Conservation (phyloP, 1,140 invertebrate species). For the Coelopa frigida region DNA sequence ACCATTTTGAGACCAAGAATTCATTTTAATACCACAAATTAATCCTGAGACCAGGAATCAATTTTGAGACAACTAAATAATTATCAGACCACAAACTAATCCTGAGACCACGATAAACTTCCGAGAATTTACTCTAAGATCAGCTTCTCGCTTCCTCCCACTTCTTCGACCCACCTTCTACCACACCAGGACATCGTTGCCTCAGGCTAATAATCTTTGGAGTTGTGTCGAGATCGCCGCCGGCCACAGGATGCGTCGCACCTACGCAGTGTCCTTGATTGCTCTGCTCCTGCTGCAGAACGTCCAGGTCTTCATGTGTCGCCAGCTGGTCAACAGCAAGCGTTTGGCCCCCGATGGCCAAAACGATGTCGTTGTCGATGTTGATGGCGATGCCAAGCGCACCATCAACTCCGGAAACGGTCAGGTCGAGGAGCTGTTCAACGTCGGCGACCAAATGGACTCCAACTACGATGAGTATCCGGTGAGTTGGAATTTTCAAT, state of each 20-base stretch:
- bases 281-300: conserved; percentile 28
- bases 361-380: background rate
- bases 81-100: background rate
- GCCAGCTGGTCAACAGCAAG: conserved; percentile 23
- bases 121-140: conserved; percentile 3
- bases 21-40: too few relatives aligned
- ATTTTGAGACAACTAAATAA: too few relatives aligned
- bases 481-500: conserved; percentile 19
- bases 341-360: conserved; percentile 14
- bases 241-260: background rate
- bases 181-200: background rate
- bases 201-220: too few relatives aligned
- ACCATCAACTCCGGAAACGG: conserved; percentile 14
- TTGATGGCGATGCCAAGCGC: background rate
- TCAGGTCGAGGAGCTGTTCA: conserved; percentile 40
- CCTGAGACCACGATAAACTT: background rate
- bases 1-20: too few relatives aligned
- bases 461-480: conserved; percentile 41
- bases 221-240: background rate
- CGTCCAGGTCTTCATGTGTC: conserved; percentile 33
- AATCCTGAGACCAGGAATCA: too few relatives aligned
- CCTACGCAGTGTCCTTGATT: conserved; percentile 4
- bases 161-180: too few relatives aligned
- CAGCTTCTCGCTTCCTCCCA: too few relatives aligned
- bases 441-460: conserved; percentile 22